Evolutionary conservation across 2,888 invertebrate genomes (phyloP), one percentile per base, ranked within the genome.

Genomic region (Lepidochrysops patricia): DNA sequence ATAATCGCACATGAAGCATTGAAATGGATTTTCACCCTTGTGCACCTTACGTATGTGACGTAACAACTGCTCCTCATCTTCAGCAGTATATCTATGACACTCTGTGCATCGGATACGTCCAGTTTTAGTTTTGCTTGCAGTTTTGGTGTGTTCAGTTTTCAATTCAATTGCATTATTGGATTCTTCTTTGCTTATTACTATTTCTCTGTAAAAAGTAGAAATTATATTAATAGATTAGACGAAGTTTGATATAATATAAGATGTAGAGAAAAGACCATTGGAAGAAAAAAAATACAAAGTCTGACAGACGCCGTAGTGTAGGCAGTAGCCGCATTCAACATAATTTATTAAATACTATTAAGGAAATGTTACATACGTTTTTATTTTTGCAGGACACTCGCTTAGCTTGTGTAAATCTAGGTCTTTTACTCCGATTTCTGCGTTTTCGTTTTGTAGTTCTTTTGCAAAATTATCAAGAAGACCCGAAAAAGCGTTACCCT

Each of bases 1-100:
- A 13, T 87, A 88, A 1, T 84, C 80, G 1, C 87, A 88, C 80
- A 84, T 80, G 35, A 69, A 75, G 15, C 87, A 88, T 6, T 84
- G 81, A 60, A 79, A 86, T 0, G 84, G 82, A 23, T 82, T 84
- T 48, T 80, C 77, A 0, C 83, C 82, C 0, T 75, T 66, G 52
- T 83, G 86, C 0, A 75, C 71, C 50, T 75, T 78, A 0, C 77
- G 69, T 0, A 85, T 74, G 35, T 85, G 82, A 0, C 80, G 64
- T 0, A 74, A 35, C 69, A 84, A 67, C 32, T 75, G 74, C 54
- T 84, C 85, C 6, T 77, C 78, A 0, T 69, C 77, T 9, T 74
- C 73, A 0, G 77, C 71, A 0, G 76, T 72, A 65, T 72, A 82
- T 0, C 72, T 67, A 1, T 64, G 63, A 58, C 79, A 81, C 64